Evolutionary conservation across 2,113 vertebrate species (phyloP).

Genomic region (Oryzias javanicus): DNA sequence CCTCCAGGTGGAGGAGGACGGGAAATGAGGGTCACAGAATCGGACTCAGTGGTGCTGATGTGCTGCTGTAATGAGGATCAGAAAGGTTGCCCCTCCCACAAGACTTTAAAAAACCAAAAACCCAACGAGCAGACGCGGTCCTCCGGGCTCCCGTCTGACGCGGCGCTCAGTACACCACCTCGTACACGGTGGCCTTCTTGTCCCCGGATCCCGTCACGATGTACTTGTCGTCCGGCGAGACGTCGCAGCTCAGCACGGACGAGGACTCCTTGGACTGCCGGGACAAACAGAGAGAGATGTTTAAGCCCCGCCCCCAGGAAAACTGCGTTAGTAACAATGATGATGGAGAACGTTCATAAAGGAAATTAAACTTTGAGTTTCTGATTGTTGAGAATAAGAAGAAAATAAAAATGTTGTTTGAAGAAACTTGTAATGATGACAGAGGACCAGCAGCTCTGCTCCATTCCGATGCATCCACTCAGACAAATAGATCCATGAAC

Average conservation of each 20-base stretch:
- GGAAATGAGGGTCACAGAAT: constrained; percentile 28
- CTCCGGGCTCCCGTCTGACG: constrained; percentile 29
- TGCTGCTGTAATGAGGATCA: constrained; percentile 54
- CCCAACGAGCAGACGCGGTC: constrained; percentile 4
- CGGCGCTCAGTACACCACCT: constrained; percentile 82
- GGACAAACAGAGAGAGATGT: constrained; percentile 30
- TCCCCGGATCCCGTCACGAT: constrained; percentile 84
- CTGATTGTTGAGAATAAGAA: too few species aligned
- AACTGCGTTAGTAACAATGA: too few species aligned
- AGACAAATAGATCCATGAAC: too few species aligned
- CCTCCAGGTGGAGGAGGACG: constrained; percentile 29
- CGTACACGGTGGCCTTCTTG: constrained; percentile 89
- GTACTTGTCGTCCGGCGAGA: constrained; percentile 84
- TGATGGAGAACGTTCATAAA: too few species aligned
- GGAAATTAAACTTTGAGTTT: too few species aligned
- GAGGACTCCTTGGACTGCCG: constrained; percentile 85
- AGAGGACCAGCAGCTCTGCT: too few species aligned
- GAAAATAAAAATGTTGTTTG: too few species aligned
- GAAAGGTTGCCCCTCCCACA: constrained; percentile 6
- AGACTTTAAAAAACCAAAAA: neutral
- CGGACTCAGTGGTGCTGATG: constrained; percentile 43
- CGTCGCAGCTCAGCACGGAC: constrained; percentile 84
- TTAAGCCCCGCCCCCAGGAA: neutral
- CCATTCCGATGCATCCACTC: too few species aligned
- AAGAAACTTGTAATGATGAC: too few species aligned